Percentiles rank a stretch among this genome's conserved stretches.
Evolutionary conservation across 2,888 invertebrate genomes (phyloP).

Genomic region (Acleris literana): DNA sequence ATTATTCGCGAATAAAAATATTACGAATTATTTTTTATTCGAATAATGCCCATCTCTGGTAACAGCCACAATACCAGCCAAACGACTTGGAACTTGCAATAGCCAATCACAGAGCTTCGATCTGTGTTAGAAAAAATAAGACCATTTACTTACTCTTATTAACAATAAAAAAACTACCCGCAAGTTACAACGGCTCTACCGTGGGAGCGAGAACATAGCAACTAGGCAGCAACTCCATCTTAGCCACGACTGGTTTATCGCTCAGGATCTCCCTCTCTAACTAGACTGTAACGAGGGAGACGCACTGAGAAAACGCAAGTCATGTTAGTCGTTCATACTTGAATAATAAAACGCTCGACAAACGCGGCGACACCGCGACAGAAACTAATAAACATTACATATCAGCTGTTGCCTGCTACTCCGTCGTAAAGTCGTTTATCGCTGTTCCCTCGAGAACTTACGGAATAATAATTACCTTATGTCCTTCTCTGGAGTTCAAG

Average conservation of each 20-base stretch:
- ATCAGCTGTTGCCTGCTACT: neutral
- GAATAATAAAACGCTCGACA: neutral
- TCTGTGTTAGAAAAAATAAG: constrained; percentile 2
- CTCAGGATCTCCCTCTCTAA: too few species aligned
- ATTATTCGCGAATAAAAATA: too few species aligned
- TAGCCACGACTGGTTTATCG: too few species aligned
- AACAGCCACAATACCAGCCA: neutral
- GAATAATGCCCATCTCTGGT: too few species aligned
- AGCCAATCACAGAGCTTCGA: neutral
- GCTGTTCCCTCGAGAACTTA: too few species aligned
- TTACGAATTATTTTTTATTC: too few species aligned
- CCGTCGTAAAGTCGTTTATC: neutral
- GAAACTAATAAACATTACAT: constrained; percentile 16
- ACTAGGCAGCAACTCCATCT: too few species aligned
- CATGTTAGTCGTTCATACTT: neutral
- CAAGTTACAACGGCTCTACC: constrained; percentile 22
- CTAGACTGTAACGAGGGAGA: too few species aligned
- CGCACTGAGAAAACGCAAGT: too few species aligned
- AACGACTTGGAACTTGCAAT: neutral
- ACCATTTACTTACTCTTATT: constrained; percentile 30
- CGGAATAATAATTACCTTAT: too few species aligned
- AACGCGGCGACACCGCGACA: constrained; percentile 27
- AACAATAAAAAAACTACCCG: constrained; percentile 27
- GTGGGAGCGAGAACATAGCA: constrained; percentile 12
- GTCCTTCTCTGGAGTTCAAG: too few species aligned